Evolutionary conservation across 2,113 vertebrate species (phyloP).

Genomic region (Scalopus aquaticus): DNA sequence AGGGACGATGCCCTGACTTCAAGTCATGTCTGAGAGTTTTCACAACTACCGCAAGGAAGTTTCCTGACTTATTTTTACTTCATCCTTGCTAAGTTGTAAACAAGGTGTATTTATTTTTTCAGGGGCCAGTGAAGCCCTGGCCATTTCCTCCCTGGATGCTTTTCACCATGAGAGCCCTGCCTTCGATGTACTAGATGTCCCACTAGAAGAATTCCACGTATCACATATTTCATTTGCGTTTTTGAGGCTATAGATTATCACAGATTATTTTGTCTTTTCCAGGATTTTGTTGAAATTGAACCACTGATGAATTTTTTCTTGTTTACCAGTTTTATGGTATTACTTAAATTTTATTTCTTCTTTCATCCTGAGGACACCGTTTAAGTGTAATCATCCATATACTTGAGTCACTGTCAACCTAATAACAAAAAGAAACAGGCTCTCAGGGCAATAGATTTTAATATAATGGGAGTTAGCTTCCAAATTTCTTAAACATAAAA

Average conservation of each 20-base stretch:
- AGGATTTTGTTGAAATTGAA: neutral
- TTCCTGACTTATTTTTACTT: slow-evolving; percentile 37
- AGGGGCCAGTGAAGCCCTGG: neutral
- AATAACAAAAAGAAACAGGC: slow-evolving; percentile 20
- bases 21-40: slow-evolving; percentile 1
- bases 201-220: neutral
- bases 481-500: slow-evolving; percentile 35
- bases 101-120: neutral
- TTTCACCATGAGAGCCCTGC: neutral
- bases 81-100: neutral
- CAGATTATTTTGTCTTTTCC: neutral
- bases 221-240: neutral
- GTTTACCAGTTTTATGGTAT: neutral
- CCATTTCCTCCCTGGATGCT: neutral
- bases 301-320: neutral
- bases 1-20: neutral
- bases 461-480: neutral
- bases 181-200: neutral
- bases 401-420: neutral
- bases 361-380: neutral
- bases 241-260: neutral
- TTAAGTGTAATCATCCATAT: slow-evolving; percentile 8
- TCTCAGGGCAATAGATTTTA: neutral
- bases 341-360: slow-evolving; percentile 42
- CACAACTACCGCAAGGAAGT: neutral